Evolutionary conservation across 2,797 vertebrate genomes (phyloP).

Genomic region (Microctenopoma lineatum): DNA sequence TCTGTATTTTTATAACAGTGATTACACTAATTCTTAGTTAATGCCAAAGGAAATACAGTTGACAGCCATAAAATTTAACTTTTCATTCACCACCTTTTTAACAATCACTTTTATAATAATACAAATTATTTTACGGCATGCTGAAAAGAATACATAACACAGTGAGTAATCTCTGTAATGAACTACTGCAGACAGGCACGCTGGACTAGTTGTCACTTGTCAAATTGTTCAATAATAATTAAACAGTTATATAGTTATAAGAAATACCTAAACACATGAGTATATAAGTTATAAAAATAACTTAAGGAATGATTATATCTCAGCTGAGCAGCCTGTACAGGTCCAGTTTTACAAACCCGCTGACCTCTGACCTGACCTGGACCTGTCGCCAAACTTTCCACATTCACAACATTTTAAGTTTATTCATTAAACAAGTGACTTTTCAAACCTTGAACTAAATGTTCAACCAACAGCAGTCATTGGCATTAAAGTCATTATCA

Average conservation of each 20-base stretch:
- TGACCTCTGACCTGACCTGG: no score
- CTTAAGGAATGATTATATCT: no score
- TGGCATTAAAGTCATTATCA: slow-evolving; percentile 46
- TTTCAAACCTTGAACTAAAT: no score
- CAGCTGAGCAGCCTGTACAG: no score
- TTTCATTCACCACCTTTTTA: slow-evolving; percentile 11
- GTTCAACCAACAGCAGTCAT: no score
- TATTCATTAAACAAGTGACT: no score
- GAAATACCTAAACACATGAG: no score
- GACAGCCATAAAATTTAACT: slow-evolving; percentile 38
- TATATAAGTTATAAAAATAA: no score
- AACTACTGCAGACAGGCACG: neutral
- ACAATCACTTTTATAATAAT: slow-evolving; percentile 1
- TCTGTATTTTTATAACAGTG: slow-evolving; percentile 28
- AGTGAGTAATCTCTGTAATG: fast-evolving
- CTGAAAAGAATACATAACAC: neutral
- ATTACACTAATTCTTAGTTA: slow-evolving; percentile 42
- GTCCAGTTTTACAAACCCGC: no score
- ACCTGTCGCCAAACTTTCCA: no score
- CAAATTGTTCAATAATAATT: neutral
- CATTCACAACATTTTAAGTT: no score
- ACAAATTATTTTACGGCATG: slow-evolving; percentile 11
- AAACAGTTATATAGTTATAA: neutral
- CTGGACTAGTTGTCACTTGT: neutral
- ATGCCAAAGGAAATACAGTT: slow-evolving; percentile 48